These are phyloP conservation scores for Charanyca ferruginea DNA, from an alignment of 2,888 invertebrate species.

Conservation along the genomic window DNA sequence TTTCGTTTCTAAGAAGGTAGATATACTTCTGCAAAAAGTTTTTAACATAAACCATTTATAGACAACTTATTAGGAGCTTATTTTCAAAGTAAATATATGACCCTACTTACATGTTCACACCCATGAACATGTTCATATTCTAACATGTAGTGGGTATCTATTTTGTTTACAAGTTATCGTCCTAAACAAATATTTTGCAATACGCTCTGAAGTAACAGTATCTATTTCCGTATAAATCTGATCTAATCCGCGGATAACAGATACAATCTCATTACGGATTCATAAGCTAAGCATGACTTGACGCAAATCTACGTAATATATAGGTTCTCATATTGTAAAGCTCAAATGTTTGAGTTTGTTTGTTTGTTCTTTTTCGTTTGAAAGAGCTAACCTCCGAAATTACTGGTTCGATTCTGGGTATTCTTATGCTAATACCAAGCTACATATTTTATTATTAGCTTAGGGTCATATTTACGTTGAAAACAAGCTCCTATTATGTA, in stretches of 20 bases:
- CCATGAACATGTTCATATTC: background rate
- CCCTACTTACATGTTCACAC: background rate
- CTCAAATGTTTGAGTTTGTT: no score
- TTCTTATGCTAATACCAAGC: no score
- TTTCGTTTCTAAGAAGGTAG: no score
- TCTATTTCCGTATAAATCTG: slow-evolving; percentile 16
- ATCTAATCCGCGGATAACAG: slow-evolving; percentile 12
- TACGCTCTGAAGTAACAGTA: background rate
- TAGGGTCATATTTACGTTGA: no score
- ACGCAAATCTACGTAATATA: slow-evolving; percentile 2
- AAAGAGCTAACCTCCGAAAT: no score
- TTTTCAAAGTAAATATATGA: slow-evolving; percentile 16
- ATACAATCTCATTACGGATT: slow-evolving; percentile 3
- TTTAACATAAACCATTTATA: background rate
- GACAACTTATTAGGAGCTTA: background rate
- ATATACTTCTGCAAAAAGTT: background rate
- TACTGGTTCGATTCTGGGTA: no score
- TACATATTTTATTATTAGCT: no score
- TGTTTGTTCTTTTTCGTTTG: no score
- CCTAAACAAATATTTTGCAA: slow-evolving; percentile 40
- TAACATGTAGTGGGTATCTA: background rate
- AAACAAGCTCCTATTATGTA: no score
- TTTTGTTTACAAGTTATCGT: slow-evolving; percentile 21
- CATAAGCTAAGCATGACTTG: slow-evolving; percentile 21
- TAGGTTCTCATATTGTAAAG: no score